These are phyloP conservation scores for Gila orcuttii DNA, from an alignment of 2,113 vertebrate species.

Conservation along the genomic window DNA sequence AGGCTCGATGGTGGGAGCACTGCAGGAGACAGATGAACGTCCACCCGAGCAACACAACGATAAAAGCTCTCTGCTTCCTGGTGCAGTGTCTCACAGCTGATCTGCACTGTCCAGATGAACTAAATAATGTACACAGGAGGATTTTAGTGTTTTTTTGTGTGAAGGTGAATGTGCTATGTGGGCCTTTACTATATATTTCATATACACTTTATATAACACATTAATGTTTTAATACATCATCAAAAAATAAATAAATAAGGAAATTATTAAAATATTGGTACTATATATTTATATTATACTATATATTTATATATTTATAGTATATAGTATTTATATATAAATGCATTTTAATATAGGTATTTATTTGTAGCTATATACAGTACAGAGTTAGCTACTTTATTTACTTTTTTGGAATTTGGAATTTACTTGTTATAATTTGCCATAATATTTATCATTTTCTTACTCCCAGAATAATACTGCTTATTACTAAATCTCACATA, in stretches of 20 bases:
- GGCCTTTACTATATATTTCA: not conserved
- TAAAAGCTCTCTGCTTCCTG: conserved; percentile 68
- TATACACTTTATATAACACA: not conserved
- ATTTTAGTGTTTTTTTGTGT: not conserved
- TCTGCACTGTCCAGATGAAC: not conserved
- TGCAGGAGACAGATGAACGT: conserved; percentile 33
- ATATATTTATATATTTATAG: no score
- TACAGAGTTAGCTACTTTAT: not conserved
- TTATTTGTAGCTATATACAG: not conserved
- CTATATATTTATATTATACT: not conserved
- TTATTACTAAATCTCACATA: not conserved
- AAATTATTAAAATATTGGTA: not conserved
- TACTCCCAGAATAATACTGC: not conserved
- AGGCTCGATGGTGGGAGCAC: conserved; percentile 56
- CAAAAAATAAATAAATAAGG: not conserved
- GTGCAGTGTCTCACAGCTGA: conserved; percentile 65
- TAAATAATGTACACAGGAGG: not conserved
- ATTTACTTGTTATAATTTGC: not conserved
- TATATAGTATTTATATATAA: not conserved
- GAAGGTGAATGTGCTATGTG: not conserved
- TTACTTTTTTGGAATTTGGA: not conserved
- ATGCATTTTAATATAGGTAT: not conserved
- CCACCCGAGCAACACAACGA: not conserved
- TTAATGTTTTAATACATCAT: not conserved
- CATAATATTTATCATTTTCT: not conserved